Evolutionary conservation across 2,797 vertebrate genomes (phyloP), one percentile per base, ranked within the genome.

Genomic region (Fistularia commersonii): DNA sequence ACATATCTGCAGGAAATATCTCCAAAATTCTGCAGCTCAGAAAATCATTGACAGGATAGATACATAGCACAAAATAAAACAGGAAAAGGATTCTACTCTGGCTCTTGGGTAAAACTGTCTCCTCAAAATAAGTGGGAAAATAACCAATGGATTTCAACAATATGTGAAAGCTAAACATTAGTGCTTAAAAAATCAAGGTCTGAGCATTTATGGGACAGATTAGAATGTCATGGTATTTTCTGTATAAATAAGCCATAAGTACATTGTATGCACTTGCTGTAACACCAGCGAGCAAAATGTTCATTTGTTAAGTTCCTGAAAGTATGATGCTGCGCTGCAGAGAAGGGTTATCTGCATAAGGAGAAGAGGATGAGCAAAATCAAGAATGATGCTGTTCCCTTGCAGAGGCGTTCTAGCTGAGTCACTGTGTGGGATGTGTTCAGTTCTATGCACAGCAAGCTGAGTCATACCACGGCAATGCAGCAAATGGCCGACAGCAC

Each of bases 381-480:
- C 45, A 60, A 63, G 23, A 61, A 42, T 14, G 15, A 35, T 63
- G 66, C 68, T 68, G 34, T 42, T 60, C 46, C 61, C 10, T 61
- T 69, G 74, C 72, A 72, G 71, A 71, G 66, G 61, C 59, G 51
- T 51, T 51, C 48, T 6, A 52, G 76, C 80, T 83, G 82, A 86
- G 56, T 82, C 82, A 87, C 51, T 65, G 61, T 51, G 82, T 64
- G 59, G 75, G 76, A 48, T 48, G 69, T 66, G 77, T 68, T 57
- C 41, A 69, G 62, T 54, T 51, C 58, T 57, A 49, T 53, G 64
- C 69, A 72, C 13, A 72, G 58, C 37, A 45, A 46, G 74, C 84
- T 85, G 84, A 86, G 77, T 88, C 85, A 87, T 77, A 59, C 68
- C 55, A 46, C 68, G 68, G 61, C 74, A 75, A 61, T 79, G 81